Base-by-base conservation (phyloP, 2,797 vertebrate genomes). In the Bradypodion ventrale region DNA sequence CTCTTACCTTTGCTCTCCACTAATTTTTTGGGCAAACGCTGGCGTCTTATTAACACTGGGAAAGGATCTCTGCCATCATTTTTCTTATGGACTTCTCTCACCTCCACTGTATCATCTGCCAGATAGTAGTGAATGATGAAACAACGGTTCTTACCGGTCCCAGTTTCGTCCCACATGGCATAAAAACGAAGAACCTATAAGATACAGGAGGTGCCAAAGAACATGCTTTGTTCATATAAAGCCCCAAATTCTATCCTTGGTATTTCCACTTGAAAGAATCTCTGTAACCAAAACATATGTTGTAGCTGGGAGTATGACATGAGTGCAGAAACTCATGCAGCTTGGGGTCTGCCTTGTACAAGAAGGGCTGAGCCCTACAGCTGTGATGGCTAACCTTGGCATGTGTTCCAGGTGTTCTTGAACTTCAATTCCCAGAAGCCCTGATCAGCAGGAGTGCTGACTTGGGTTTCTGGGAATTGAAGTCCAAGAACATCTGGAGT, bases 121-220 rank as follows among this genome's bases (percentile, higher is more conserved):
- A 99, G 94, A 93, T 97, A 99, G 93, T 97, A 99, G 75, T 97
- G 96, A 90, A 99, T 97, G 75, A 95, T 88, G 8, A 96, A 98
- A 0, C 87, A 91, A 3, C 94, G 94, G 12, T 90, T 96, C 52
- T 97, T 97, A 35, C 95, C 95, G 80, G 82, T 93, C 80, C 95
- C 89, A 0, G 94, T 89, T 62, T 98, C 95, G 10, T 98, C 97
- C 97, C 97, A 97, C 37, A 96, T 89, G 0, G 97, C 97, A 0
- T 95, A 98, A 94, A 98, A 99, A 21, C 97, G 96, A 89, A 99
- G 96, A 82, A 99, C 98, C 98, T 99, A 56, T 9, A 29, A 75
- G 2, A 78, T 63, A 77, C 29, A 1, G 7, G 40, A 19, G 65
- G 62, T 65, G 72, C 35, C 2, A 2, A 25, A 44, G 37, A 68